A percentile compares a stretch with the other conserved stretches of the same genome.
phyloP scores from a whole-genome alignment of 2,888 invertebrate species.

The Amphipoea lucens region DNA sequence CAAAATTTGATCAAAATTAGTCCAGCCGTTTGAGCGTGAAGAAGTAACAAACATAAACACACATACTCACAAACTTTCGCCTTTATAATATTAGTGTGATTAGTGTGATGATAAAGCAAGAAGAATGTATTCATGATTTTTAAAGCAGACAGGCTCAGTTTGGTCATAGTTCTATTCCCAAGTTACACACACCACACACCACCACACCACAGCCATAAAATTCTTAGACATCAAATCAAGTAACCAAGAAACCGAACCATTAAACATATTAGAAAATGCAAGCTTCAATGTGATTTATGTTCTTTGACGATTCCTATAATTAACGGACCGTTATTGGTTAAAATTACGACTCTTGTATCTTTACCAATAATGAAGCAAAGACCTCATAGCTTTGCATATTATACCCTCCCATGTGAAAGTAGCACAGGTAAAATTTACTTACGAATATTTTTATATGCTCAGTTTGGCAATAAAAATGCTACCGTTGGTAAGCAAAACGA shows the following conservation, averaged over 20 bases:
- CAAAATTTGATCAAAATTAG: too few relatives aligned
- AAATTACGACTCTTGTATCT: neutral
- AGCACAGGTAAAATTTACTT: neutral
- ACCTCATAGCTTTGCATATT: neutral
- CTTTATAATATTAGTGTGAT: too few relatives aligned
- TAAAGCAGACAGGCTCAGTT: neutral
- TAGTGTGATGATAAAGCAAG: neutral
- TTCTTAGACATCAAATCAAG: neutral
- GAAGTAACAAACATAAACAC: too few relatives aligned
- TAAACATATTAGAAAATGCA: neutral
- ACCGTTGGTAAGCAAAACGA: neutral
- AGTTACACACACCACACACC: neutral
- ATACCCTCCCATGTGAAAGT: neutral
- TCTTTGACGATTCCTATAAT: neutral
- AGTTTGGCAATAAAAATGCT: neutral
- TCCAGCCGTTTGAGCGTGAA: too few relatives aligned
- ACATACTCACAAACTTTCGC: too few relatives aligned
- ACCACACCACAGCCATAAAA: neutral
- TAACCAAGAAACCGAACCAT: neutral
- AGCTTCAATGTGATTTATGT: neutral
- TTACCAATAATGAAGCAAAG: neutral
- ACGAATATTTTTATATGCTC: neutral
- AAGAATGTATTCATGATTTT: neutral
- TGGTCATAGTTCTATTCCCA: neutral
- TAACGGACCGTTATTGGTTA: neutral